Conservation (phyloP, 2,797 vertebrate genomes). For the Clarias fuscus region DNA sequence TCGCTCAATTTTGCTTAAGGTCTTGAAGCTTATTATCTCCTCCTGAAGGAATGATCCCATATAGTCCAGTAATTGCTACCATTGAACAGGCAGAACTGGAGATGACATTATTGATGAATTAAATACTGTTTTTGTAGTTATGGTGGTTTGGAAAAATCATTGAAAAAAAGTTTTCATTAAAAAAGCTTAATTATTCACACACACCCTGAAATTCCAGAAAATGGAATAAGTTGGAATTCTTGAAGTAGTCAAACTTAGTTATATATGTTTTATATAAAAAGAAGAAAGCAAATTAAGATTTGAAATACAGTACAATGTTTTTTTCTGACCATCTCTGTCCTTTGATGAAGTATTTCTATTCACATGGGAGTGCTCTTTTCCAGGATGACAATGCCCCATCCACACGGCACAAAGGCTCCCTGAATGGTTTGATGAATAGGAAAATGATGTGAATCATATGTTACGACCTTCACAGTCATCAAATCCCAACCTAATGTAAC, state of each 20-base stretch:
- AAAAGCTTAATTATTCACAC: constrained; percentile 52
- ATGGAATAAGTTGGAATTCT: background rate
- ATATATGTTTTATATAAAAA: background rate
- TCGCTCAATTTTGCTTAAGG: constrained; percentile 59
- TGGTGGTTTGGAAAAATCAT: constrained; percentile 62
- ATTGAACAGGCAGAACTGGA: constrained; percentile 71
- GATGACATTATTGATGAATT: constrained; percentile 74
- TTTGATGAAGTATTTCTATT: background rate
- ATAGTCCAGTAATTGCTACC: constrained; percentile 70
- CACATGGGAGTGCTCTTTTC: background rate
- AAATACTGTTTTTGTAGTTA: constrained; percentile 74
- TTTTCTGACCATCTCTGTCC: background rate
- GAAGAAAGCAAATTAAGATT: background rate
- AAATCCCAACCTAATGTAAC: background rate
- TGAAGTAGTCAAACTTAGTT: background rate
- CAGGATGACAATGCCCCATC: background rate
- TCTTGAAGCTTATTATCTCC: constrained; percentile 76
- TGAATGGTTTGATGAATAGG: background rate
- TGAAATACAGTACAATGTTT: background rate
- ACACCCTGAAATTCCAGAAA: background rate
- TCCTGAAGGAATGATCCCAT: constrained; percentile 62
- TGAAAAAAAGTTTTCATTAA: constrained; percentile 34
- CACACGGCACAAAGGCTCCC: background rate
- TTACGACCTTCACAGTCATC: background rate
- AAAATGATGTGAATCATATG: background rate